Evolutionary conservation across 2,888 invertebrate genomes (phyloP), one percentile per base, ranked within the genome.

Genomic region (Dasysyrphus albostriatus): DNA sequence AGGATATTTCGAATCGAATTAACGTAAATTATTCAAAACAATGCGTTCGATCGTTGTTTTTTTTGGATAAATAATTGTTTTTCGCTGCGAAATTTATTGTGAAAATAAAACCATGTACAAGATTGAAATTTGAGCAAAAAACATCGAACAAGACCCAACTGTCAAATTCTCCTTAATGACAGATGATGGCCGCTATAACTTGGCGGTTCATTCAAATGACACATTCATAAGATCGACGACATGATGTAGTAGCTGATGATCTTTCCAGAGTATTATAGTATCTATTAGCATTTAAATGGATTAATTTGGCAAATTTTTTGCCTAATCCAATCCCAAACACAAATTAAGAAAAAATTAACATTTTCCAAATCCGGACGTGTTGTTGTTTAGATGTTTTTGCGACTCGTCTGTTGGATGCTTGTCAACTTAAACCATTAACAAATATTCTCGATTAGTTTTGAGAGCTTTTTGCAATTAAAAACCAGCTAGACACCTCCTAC

Each of bases 401-500:
- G 32, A 32, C 32, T 6, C 32, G 32, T 6, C 32, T 32, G 32
- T 42, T n/a, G 10, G 16, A 32, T 19, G 24, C 14, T 54, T 69
- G 69, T 69, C 51, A 69, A 54, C 9, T 39, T 1, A 37, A 47
- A 56, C 47, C 74, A 51, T 78, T 70, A 83, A 82, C 82, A 87
- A 87, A 83, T 76, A 79, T 82, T 61, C 67, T 79, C 87, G 87
- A 79, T 82, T 87, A 83, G 78, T 79, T 87, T 87, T 87, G 87
- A 87, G 75, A 87, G 87, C 70, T 83, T 82, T 87, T 82, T 75
- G 82, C 78, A 85, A 87, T 87, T 82, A 87, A 85, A 59, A 67
- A 82, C 29, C 29, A 37, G 72, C 74, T 69, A 47, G 82, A 63
- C 69, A 70, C 76, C 81, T 85, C 77, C 85, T 81, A 81, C 81